Conservation (phyloP, 2,888 invertebrate species). For the Napeogenes sylphis region DNA sequence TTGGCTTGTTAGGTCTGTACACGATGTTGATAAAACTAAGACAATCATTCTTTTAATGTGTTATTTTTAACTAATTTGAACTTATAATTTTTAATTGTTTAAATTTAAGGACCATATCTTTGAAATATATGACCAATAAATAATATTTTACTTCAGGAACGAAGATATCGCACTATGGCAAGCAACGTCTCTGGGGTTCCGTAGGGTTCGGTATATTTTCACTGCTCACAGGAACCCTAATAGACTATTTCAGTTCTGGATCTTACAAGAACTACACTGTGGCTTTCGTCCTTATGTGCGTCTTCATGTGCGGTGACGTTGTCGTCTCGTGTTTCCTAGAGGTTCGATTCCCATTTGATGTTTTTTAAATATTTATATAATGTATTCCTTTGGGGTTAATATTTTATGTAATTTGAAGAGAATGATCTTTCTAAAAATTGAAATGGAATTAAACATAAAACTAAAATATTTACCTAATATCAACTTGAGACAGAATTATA, state of each 20-base stretch:
- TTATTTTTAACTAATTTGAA: no score
- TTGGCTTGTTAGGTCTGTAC: conserved; percentile 84
- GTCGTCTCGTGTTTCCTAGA: conserved; percentile 81
- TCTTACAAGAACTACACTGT: conserved; percentile 84
- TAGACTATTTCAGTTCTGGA: conserved; percentile 84
- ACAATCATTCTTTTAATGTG: no score
- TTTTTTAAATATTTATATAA: conserved; percentile 4
- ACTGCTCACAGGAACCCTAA: conserved; percentile 85
- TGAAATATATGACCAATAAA: neutral
- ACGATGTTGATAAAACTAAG: neutral
- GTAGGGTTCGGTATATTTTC: conserved; percentile 91
- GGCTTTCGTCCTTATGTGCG: conserved; percentile 87
- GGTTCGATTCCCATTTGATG: conserved; percentile 48
- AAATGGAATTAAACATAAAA: no score
- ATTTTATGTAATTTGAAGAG: no score
- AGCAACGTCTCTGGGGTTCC: conserved; percentile 92
- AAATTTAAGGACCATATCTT: no score
- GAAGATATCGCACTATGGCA: conserved; percentile 86
- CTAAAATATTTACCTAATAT: no score
- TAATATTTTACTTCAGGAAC: conserved; percentile 70
- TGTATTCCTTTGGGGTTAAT: conserved; percentile 8
- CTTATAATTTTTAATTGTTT: no score
- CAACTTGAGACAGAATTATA: no score
- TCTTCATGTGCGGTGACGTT: conserved; percentile 81
- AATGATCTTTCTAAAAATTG: no score